Evolutionary conservation across 1,140 invertebrate genomes (phyloP), one percentile per base, ranked within the genome.

Genomic region (Phortica variegata): DNA sequence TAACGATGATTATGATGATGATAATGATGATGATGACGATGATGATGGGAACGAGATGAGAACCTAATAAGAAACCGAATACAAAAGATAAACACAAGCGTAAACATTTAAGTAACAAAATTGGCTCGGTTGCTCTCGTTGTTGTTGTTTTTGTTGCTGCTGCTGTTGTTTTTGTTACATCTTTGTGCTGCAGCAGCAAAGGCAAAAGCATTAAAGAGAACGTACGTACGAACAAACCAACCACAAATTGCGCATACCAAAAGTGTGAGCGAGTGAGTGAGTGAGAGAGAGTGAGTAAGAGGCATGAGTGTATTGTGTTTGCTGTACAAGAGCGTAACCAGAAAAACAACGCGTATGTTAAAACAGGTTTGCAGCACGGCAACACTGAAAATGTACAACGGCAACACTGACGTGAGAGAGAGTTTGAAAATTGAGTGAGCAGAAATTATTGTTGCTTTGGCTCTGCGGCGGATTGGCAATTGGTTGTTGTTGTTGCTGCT

Each of bases 81-180:
- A 71, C 66, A 71, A 71, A 71, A 71, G 66, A 71, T 71, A 71
- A 71, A 71, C 66, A 71, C 66, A 66, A 70, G 66, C 66, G 66
- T 70, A 71, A 70, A 71, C 66, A 71, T 71, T 71, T 71, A 71
- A 71, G 66, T 71, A 71, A 71, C 66, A 71, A 71, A 71, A 71
- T 71, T 71, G 66, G 66, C 66, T 71, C n/a, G n/a, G n/a, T n/a
- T n/a, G n/a, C n/a, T n/a, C n/a, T n/a, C n/a, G n/a, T n/a, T n/a
- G n/a, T n/a, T n/a, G n/a, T n/a, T n/a, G n/a, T n/a, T 71, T 71
- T 71, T 71, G 66, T 71, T 66, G 66, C 50, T 49, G 44, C 59
- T 29, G 20, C 20, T 36, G 33, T 16, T 36, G 33, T 13, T 16
- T 12, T 36, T 16, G 33, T 13, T 16, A n/a, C 33, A 12, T 7